These are phyloP conservation scores for Cerastoderma edule DNA, from an alignment of 2,888 invertebrate genomes.

Conservation along the genomic window DNA sequence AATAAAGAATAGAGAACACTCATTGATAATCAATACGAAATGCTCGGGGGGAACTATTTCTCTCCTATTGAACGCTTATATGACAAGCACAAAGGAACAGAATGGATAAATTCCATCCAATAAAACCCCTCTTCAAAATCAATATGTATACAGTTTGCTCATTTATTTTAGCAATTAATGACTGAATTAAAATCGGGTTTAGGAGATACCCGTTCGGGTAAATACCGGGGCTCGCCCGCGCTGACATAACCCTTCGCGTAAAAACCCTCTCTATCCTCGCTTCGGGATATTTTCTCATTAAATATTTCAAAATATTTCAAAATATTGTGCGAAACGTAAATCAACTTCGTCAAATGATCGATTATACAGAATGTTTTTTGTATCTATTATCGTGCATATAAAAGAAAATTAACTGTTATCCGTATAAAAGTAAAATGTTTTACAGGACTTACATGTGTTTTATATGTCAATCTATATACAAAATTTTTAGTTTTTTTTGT, in stretches of 20 bases:
- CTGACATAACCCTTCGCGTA: background rate
- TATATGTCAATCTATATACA: too few species aligned
- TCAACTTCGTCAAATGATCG: too few species aligned
- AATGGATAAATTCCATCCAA: slow-evolving; percentile 36
- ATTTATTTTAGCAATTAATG: slow-evolving; percentile 62
- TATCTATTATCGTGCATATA: too few species aligned
- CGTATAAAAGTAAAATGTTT: too few species aligned
- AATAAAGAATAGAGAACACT: slow-evolving; percentile 23
- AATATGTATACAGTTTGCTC: slow-evolving; percentile 45
- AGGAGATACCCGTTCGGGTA: slow-evolving; percentile 14
- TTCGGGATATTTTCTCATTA: too few species aligned
- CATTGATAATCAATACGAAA: slow-evolving; percentile 44
- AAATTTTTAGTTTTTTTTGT: too few species aligned
- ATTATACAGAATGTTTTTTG: too few species aligned
- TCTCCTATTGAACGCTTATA: slow-evolving; percentile 39
- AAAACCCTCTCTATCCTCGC: too few species aligned
- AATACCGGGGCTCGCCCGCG: slow-evolving; percentile 7
- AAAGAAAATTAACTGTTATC: too few species aligned
- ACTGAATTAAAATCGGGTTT: slow-evolving; percentile 38
- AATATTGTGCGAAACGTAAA: too few species aligned
- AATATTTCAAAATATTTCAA: too few species aligned
- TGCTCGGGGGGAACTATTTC: slow-evolving; percentile 21
- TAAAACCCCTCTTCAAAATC: slow-evolving; percentile 30
- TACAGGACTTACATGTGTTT: too few species aligned
- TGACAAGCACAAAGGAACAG: slow-evolving; percentile 44